Evolutionary conservation across 1,140 invertebrate species (phyloP).

Genomic region (Acromyrmex echinatior): DNA sequence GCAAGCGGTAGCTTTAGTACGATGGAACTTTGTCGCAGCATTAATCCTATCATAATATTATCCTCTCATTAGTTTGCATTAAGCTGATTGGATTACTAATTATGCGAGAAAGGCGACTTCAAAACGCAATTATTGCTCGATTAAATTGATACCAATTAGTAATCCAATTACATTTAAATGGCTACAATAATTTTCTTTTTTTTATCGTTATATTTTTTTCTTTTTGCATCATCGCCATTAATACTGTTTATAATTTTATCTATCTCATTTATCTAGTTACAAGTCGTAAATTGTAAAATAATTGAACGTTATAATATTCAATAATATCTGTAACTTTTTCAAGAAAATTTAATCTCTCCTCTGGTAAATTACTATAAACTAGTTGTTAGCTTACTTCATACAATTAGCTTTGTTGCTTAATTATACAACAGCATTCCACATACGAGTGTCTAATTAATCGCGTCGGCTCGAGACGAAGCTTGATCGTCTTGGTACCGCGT

Average conservation of each 20-base stretch:
- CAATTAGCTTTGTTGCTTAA: conserved; percentile 20
- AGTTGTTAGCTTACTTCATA: neutral
- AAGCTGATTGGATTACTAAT: conserved; percentile 42
- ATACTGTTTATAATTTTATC: neutral
- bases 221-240: neutral
- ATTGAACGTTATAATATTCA: neutral
- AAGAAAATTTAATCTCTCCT: neutral
- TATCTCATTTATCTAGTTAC: neutral
- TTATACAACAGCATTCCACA: conserved; percentile 6
- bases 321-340: neutral
- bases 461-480: neutral
- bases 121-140: conserved; percentile 7
- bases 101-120: conserved; percentile 36
- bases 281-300: neutral
- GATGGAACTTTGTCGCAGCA: neutral
- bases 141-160: neutral
- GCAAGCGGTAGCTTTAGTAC: neutral
- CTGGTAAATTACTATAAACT: neutral
- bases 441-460: conserved; percentile 49
- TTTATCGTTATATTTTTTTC: neutral
- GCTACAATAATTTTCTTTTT: neutral
- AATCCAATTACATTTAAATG: neutral
- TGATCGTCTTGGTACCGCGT: conserved; percentile 10
- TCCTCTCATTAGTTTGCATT: conserved; percentile 49
- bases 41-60: conserved; percentile 49